A percentile compares a stretch with the other conserved stretches of the same genome.
Evolutionary conservation across 2,113 vertebrate genomes (phyloP).

Genomic region (Carollia perspicillata): DNA sequence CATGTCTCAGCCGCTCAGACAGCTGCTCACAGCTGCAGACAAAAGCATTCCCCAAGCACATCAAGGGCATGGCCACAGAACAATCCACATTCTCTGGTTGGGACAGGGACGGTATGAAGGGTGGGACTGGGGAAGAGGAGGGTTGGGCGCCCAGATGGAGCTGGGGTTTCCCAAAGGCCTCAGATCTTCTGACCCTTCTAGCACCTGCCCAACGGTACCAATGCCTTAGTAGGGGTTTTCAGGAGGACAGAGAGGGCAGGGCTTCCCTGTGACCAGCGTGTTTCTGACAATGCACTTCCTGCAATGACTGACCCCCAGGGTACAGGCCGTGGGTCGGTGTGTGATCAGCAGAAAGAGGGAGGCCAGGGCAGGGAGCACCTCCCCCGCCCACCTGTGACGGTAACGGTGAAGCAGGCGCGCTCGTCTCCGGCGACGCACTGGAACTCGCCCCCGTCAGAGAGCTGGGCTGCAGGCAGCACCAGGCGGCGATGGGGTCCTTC

Average conservation of each 20-base stretch:
- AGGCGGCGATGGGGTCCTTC: slow-evolving; percentile 86
- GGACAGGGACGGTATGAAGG: background rate
- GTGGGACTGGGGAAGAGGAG: background rate
- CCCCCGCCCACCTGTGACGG: slow-evolving; percentile 87
- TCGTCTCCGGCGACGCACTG: slow-evolving; percentile 91
- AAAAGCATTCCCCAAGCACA: background rate
- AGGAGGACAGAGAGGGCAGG: background rate
- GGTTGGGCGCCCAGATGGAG: background rate
- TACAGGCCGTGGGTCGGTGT: background rate
- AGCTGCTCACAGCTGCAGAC: background rate
- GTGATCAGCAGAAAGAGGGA: background rate
- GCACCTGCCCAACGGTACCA: background rate
- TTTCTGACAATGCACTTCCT: background rate
- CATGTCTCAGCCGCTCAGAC: background rate
- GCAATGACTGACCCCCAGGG: background rate
- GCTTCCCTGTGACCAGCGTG: background rate
- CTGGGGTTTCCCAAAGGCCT: background rate
- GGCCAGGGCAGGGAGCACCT: background rate
- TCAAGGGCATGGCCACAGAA: rapidly evolving
- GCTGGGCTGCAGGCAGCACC: slow-evolving; percentile 86
- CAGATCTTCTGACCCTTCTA: background rate
- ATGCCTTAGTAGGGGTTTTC: background rate
- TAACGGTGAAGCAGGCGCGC: slow-evolving; percentile 90
- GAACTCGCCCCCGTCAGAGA: slow-evolving; percentile 90
- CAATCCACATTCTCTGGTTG: background rate